These are phyloP conservation scores for Lycocerus yunnanus DNA, from an alignment of 2,888 invertebrate genomes.

Conservation along the genomic window DNA sequence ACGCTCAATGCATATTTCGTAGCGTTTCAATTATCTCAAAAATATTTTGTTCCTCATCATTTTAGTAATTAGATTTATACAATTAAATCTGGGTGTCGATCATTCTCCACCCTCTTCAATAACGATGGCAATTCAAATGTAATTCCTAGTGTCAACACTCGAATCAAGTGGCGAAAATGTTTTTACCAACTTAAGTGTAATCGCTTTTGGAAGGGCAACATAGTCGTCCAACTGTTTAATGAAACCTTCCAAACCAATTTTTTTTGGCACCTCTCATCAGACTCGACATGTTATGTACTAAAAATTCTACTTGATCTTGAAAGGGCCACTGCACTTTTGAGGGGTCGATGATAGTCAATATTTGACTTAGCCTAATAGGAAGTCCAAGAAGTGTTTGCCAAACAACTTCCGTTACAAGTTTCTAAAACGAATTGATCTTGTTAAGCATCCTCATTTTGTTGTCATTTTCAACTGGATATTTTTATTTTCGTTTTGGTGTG, in stretches of 20 bases:
- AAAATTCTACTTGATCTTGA: not conserved
- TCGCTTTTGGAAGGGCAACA: conserved; percentile 16
- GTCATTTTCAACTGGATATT: not conserved
- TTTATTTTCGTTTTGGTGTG: not conserved
- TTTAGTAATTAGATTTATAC: conserved; percentile 1
- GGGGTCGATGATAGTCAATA: conserved; percentile 20
- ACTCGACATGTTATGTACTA: no score
- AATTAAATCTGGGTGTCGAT: not conserved
- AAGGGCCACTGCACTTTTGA: conserved; percentile 8
- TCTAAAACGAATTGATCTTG: not conserved
- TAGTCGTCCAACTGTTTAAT: conserved; percentile 9
- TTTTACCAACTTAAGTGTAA: conserved; percentile 31
- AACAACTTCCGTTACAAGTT: conserved; percentile 10
- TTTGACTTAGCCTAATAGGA: conserved; percentile 22
- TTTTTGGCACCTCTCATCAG: no score
- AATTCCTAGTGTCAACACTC: conserved; percentile 28
- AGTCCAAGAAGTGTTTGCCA: conserved; percentile 19
- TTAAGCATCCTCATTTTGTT: not conserved
- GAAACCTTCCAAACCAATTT: not conserved
- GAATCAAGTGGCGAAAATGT: conserved; percentile 27
- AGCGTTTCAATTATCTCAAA: not conserved
- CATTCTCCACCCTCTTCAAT: not conserved
- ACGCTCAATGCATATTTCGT: not conserved
- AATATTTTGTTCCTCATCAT: not conserved
- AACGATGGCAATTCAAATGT: conserved; percentile 24